Evolutionary conservation across 2,113 vertebrate species (phyloP).

Genomic region (Artemisiospiza belli): DNA sequence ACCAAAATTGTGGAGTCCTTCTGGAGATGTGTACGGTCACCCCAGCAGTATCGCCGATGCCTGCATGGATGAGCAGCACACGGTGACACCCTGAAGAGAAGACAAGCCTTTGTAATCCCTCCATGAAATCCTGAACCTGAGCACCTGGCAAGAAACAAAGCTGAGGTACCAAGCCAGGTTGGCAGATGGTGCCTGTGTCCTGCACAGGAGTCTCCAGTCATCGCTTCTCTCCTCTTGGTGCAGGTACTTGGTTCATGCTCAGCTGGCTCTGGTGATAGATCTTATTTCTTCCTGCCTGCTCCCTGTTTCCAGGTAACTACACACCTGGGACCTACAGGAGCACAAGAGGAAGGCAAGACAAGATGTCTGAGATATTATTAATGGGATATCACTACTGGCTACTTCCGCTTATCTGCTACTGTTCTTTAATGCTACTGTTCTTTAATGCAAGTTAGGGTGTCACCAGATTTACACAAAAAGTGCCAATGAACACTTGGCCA

Average conservation of each 20-base stretch:
- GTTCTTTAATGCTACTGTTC: neutral
- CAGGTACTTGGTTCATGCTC: neutral
- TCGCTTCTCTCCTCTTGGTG: neutral
- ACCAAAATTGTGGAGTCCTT: neutral
- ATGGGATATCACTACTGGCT: neutral
- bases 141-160: neutral
- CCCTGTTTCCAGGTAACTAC: neutral
- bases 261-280: neutral
- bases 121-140: neutral
- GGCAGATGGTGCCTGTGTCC: neutral
- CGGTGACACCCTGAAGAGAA: neutral
- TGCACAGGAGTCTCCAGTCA: neutral
- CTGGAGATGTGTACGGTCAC: accelerated
- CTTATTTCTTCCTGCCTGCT: neutral
- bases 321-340: neutral
- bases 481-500: neutral
- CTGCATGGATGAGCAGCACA: neutral
- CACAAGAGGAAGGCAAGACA: neutral
- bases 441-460: neutral
- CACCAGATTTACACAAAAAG: neutral
- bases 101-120: neutral
- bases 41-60: accelerated
- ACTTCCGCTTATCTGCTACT: neutral
- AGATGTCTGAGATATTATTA: neutral
- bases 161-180: neutral